A percentile compares a stretch with the other conserved stretches of the same genome.
phyloP scores from a whole-genome alignment of 1,140 invertebrate species.

The Vanessa atalanta region DNA sequence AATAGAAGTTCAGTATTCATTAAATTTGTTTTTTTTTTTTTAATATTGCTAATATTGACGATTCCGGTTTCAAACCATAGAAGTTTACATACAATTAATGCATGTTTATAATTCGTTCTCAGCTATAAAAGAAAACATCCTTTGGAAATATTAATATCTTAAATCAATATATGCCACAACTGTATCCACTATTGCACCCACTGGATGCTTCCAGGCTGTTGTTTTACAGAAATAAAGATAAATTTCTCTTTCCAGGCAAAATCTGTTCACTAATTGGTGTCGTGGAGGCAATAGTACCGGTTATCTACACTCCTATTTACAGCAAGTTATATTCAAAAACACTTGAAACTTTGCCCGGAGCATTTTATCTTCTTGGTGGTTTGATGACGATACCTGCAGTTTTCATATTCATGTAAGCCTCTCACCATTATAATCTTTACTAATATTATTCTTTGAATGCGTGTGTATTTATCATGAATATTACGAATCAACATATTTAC shows the following conservation, averaged over 20 bases:
- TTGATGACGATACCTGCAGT: constrained; percentile 70
- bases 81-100: too few species aligned
- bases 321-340: constrained; percentile 75
- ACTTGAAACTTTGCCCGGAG: constrained; percentile 66
- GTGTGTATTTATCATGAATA: not conserved
- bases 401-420: constrained; percentile 73
- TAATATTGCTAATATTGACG: too few species aligned
- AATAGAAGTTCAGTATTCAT: too few species aligned
- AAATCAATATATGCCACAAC: too few species aligned
- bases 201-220: not conserved
- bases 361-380: constrained; percentile 76
- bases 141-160: too few species aligned
- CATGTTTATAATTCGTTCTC: too few species aligned
- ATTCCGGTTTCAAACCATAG: too few species aligned
- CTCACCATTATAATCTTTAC: not conserved
- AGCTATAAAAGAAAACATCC: too few species aligned
- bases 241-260: constrained; percentile 75
- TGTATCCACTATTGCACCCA: too few species aligned
- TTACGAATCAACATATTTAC: too few species aligned
- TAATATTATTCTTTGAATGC: not conserved
- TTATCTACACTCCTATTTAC: constrained; percentile 78
- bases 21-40: too few species aligned
- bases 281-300: constrained; percentile 77
- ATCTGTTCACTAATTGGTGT: constrained; percentile 82
- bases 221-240: not conserved